A percentile compares a stretch with the other conserved stretches of the same genome.
Conservation (phyloP, 2,888 invertebrate species). For the Anagyrus pseudococci region DNA sequence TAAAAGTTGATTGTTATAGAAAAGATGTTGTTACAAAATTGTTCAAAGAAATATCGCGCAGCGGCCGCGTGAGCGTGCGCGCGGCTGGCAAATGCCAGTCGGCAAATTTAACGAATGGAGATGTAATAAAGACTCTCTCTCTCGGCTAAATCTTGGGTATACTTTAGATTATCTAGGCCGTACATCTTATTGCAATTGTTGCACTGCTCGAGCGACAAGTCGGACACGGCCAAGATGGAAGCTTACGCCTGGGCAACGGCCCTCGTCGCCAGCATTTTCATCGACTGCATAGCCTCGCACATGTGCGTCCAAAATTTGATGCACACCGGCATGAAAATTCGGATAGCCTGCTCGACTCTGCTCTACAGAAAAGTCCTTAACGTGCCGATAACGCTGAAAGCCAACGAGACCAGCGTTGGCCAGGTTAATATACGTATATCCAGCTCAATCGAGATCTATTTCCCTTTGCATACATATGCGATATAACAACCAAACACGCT, state of each 20-base stretch:
- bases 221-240: constrained; percentile 47
- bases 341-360: constrained; percentile 73
- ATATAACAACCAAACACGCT: no score
- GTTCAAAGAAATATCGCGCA: neutral
- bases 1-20: neutral
- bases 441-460: no score
- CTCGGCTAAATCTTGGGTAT: no score
- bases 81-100: neutral
- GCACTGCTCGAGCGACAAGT: constrained; percentile 50
- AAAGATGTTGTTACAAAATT: neutral
- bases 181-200: constrained; percentile 50
- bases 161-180: constrained; percentile 51
- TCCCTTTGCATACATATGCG: no score
- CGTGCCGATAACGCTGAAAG: constrained; percentile 65
- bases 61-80: neutral
- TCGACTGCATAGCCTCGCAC: constrained; percentile 63
- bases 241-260: constrained; percentile 62
- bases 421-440: constrained; percentile 60
- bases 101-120: constrained; percentile 23
- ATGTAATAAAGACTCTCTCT: no score
- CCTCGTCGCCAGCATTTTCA: constrained; percentile 52
- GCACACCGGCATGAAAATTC: constrained; percentile 73
- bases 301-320: constrained; percentile 70
- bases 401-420: constrained; percentile 72
- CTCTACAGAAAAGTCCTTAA: constrained; percentile 78